Conservation (phyloP, 2,113 vertebrate species). For the Cavia aperea region DNA sequence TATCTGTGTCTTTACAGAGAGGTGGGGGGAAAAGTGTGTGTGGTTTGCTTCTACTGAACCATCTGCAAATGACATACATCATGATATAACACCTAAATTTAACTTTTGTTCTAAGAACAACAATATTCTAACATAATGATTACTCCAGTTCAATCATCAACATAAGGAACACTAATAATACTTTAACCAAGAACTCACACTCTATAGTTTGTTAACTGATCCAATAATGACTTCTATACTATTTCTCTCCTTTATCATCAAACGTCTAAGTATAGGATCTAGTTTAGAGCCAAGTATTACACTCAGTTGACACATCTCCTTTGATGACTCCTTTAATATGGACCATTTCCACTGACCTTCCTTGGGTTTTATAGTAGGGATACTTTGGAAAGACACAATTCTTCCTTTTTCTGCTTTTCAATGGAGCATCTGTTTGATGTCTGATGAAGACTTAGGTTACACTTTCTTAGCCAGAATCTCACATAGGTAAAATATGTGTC, state of each 20-base stretch:
- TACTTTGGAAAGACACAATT: conserved; percentile 8
- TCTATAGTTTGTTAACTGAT: background rate
- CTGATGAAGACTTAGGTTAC: background rate
- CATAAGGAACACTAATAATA: conserved; percentile 4
- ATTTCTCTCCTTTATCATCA: background rate
- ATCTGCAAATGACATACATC: background rate
- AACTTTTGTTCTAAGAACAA: background rate
- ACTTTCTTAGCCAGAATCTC: background rate
- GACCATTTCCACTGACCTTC: background rate
- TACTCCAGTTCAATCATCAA: background rate
- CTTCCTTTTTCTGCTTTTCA: background rate
- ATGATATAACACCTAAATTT: conserved; percentile 1
- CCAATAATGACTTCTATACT: background rate
- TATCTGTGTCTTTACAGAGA: background rate
- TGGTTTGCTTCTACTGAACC: background rate
- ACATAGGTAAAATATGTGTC: background rate
- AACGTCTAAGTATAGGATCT: background rate
- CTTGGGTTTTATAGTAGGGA: background rate
- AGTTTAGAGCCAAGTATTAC: background rate
- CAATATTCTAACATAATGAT: background rate
- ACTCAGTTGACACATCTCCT: background rate
- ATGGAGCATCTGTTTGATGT: background rate
- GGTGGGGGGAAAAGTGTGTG: too few species aligned
- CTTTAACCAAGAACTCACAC: background rate
- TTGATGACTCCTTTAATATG: background rate